Conservation (phyloP, 2,888 invertebrate genomes). For the Antitype chi region DNA sequence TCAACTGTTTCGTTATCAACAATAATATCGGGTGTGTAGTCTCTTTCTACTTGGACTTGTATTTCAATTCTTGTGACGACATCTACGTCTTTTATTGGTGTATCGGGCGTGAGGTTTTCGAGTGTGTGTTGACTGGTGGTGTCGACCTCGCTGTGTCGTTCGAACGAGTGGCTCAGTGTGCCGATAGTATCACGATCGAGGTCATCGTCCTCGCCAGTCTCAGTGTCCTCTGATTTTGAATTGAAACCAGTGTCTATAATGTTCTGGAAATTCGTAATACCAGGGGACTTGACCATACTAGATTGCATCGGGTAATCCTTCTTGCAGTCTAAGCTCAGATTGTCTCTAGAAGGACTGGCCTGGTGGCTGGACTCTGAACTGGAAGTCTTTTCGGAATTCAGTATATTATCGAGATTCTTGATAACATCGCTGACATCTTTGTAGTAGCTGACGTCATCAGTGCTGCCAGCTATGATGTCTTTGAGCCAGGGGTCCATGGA, state of each 20-base stretch:
- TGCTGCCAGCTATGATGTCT: slow-evolving; percentile 90
- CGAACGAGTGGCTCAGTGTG: slow-evolving; percentile 87
- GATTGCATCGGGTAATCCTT: slow-evolving; percentile 85
- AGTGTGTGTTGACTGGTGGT: slow-evolving; percentile 85
- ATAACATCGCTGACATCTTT: slow-evolving; percentile 92
- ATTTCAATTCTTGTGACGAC: slow-evolving; percentile 69
- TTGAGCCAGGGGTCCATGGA: slow-evolving; percentile 91
- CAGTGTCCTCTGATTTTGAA: slow-evolving; percentile 71
- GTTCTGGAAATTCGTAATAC: slow-evolving; percentile 86
- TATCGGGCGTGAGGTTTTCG: slow-evolving; percentile 86
- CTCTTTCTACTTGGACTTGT: slow-evolving; percentile 64
- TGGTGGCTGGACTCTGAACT: slow-evolving; percentile 91
- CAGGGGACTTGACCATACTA: slow-evolving; percentile 87
- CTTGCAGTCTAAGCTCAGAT: slow-evolving; percentile 86
- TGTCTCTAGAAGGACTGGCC: slow-evolving; percentile 89
- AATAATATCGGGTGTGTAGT: slow-evolving; percentile 65
- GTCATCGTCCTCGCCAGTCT: slow-evolving; percentile 80
- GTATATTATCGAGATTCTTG: slow-evolving; percentile 91
- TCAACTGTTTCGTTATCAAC: slow-evolving; percentile 67
- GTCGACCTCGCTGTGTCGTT: slow-evolving; percentile 82
- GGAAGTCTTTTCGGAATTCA: slow-evolving; percentile 91
- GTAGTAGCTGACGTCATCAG: slow-evolving; percentile 91
- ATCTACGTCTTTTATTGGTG: slow-evolving; percentile 83
- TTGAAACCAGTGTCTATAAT: slow-evolving; percentile 81
- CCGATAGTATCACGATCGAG: slow-evolving; percentile 84